A percentile compares a stretch with the other conserved stretches of the same genome.
phyloP scores from a whole-genome alignment of 2,888 invertebrate genomes.

The Parochlus steinenii region DNA sequence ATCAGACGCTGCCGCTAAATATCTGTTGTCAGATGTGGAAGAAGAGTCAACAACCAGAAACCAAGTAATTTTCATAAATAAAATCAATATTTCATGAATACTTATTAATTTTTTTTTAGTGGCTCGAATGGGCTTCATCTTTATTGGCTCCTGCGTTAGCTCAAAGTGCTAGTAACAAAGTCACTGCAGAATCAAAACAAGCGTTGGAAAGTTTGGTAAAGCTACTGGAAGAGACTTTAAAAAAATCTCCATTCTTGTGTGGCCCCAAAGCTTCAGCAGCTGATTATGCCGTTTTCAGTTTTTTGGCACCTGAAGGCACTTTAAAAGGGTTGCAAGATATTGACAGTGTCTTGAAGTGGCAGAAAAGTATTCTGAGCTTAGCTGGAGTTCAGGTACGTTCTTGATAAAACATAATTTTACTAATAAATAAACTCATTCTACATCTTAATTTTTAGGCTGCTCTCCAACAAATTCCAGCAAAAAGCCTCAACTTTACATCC shows the following conservation, averaged over 20 bases:
- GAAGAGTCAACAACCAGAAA: constrained; percentile 27
- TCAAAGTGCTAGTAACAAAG: constrained; percentile 31
- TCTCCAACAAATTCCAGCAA: constrained; percentile 24
- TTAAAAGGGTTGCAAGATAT: constrained; percentile 39
- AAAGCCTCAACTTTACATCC: constrained; percentile 24
- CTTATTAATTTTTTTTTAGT: constrained; percentile 29
- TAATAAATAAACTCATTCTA: constrained; percentile 6
- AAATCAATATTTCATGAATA: too few species aligned
- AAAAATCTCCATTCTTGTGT: constrained; percentile 37
- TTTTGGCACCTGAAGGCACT: constrained; percentile 49
- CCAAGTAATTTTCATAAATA: constrained; percentile 22
- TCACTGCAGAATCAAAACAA: constrained; percentile 39
- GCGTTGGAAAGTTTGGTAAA: constrained; percentile 37
- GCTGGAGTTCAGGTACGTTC: constrained; percentile 40
- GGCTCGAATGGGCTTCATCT: constrained; percentile 49
- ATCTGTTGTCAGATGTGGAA: constrained; percentile 35
- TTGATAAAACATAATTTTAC: constrained; percentile 7
- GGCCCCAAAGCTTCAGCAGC: constrained; percentile 44
- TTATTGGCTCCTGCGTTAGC: constrained; percentile 40
- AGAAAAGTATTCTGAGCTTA: constrained; percentile 35
- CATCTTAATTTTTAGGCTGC: constrained; percentile 21
- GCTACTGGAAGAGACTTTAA: constrained; percentile 37
- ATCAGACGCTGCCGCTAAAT: constrained; percentile 50
- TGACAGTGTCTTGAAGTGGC: constrained; percentile 41
- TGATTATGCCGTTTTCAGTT: constrained; percentile 57